phyloP scores from a whole-genome alignment of 2,888 invertebrate species.

The Caenorhabditis auriculariae region DNA sequence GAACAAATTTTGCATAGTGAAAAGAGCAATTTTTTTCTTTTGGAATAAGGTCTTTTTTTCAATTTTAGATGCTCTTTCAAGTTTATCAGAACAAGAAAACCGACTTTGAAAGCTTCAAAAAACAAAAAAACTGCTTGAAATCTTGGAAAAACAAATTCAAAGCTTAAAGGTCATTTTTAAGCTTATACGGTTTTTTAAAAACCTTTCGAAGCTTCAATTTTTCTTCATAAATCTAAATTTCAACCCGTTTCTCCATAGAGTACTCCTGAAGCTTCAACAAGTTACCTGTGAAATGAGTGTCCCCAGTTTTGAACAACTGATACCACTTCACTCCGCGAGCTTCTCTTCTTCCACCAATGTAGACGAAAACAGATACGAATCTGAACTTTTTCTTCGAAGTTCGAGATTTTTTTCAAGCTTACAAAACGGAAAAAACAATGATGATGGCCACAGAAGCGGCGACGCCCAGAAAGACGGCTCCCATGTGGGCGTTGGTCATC shows the following conservation, averaged over 20 bases:
- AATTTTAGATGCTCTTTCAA: too few relatives aligned
- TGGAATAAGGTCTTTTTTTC: too few relatives aligned
- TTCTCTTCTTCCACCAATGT: conserved; percentile 49
- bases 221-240: too few relatives aligned
- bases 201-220: too few relatives aligned
- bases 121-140: background rate
- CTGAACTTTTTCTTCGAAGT: conserved; percentile 2
- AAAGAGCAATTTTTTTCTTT: too few relatives aligned
- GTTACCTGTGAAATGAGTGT: conserved; percentile 56
- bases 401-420: background rate
- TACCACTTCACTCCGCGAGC: conserved; percentile 62
- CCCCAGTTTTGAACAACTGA: conserved; percentile 54
- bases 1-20: too few relatives aligned
- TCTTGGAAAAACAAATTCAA: too few relatives aligned
- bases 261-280: too few relatives aligned
- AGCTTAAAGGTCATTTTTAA: too few relatives aligned
- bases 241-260: too few relatives aligned
- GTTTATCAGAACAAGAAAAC: background rate
- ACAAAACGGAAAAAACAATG: conserved; percentile 45
- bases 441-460: conserved; percentile 46
- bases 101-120: background rate
- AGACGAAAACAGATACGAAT: conserved; percentile 54
- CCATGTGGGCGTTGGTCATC: conserved; percentile 38
- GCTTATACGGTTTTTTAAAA: too few relatives aligned
- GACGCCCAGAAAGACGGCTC: conserved; percentile 43